Base-by-base conservation (phyloP, 2,113 vertebrate species). In the Zosterops hypoxanthus region DNA sequence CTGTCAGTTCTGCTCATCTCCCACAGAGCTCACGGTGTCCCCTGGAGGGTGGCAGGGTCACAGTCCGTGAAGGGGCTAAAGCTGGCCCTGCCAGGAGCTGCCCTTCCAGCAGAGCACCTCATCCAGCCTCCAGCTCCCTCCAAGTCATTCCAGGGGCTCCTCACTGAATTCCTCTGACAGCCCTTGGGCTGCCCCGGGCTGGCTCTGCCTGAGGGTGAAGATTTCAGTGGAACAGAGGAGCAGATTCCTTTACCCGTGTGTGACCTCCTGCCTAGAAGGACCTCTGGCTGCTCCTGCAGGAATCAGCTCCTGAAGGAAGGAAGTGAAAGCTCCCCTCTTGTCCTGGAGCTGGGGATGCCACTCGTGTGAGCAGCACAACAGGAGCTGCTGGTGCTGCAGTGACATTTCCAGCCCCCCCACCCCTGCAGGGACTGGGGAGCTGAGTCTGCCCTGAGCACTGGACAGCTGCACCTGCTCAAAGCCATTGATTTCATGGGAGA, bases 101-200 rank as follows among this genome's bases (percentile, higher is more conserved):
- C 7, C 29, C 33, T 52, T 28, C 21, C 53, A 66, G 33, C 8
- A 12, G 18, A 80, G 65, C 50, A 11, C 20, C 34, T 46, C 42
- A 2, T 12, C 9, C 66, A 53, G 14, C 42, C 60, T 25, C 36
- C 60, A 78, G 42, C 41, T 52, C 31, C 18, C 42, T 68, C 25
- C 39, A 25, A 1, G 19, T 9, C 29, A 12, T 41, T 36, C 65
- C 36, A 41, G 1, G 0, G 1, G 7, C 25, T 86, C 29, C 8
- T 63, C 36, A 33, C 68, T 31, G 25, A 50, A 9, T 31, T 72
- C 29, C 25, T 41, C 56, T 36, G 4, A 4, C 9, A 36, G 15
- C 14, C 36, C 56, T 14, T 0, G 0, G 31, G 36, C 69, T 47
- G 36, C 50, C n/a, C 25, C 0, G 0, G 19, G 44, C 63, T 29